A percentile compares a stretch with the other conserved stretches of the same genome.
Conservation (phyloP, 2,888 invertebrate genomes). For the Caenorhabditis afra region DNA sequence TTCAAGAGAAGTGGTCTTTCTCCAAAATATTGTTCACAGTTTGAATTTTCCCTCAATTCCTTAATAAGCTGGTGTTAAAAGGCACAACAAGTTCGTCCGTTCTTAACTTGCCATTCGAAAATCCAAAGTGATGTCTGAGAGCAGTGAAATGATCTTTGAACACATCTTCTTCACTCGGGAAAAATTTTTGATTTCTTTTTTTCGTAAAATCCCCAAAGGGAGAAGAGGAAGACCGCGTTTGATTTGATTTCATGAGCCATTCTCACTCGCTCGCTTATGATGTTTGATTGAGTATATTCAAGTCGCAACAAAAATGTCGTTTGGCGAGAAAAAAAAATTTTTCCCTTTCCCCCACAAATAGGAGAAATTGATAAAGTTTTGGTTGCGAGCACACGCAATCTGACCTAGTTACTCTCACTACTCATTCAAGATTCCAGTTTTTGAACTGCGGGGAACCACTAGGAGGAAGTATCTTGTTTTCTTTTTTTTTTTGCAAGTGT, state of each 20-base stretch:
- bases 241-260: slow-evolving; percentile 15
- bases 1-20: no score
- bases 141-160: no score
- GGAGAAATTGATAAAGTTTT: slow-evolving; percentile 13
- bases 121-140: no score
- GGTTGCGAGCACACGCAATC: slow-evolving; percentile 8
- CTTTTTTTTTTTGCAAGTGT: background rate
- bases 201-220: background rate
- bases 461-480: background rate
- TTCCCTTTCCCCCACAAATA: background rate
- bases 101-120: no score
- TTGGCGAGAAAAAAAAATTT: no score
- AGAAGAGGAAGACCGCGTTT: background rate
- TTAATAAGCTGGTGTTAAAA: no score
- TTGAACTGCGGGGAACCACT: background rate
- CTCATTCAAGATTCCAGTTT: background rate
- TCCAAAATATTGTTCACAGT: no score
- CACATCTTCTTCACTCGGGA: no score
- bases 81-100: no score
- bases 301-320: background rate
- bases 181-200: slow-evolving; percentile 8
- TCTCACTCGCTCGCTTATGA: slow-evolving; percentile 2
- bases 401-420: background rate
- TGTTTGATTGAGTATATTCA: slow-evolving; percentile 33
- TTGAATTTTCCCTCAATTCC: no score